A percentile compares a stretch with the other conserved stretches of the same genome.
Evolutionary conservation across 2,797 vertebrate species (phyloP).

Genomic region (Linurgus olivaceus): DNA sequence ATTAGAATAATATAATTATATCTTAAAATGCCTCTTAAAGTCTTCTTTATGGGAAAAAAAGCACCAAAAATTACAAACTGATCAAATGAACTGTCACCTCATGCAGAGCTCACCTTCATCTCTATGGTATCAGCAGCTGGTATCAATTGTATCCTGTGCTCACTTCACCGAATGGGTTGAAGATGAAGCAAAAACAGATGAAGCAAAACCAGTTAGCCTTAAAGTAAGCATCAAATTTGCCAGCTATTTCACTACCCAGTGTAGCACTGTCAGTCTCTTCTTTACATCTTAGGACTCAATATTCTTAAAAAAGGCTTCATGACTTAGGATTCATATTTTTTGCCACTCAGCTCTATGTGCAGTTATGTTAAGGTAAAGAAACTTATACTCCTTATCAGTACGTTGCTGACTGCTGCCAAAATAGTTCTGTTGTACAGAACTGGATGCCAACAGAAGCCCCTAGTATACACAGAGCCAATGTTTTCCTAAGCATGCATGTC

Average conservation of each 20-base stretch:
- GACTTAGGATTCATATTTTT: not conserved
- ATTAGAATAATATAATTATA: not conserved
- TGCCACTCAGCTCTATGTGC: not conserved
- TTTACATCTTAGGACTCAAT: not conserved
- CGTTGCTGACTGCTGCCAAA: not conserved
- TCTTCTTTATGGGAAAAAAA: not conserved
- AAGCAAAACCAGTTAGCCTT: not conserved
- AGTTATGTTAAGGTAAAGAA: not conserved
- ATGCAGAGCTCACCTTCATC: not conserved
- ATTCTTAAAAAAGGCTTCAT: not conserved
- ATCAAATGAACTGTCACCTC: not conserved
- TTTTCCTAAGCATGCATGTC: not conserved
- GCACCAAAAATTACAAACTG: not conserved
- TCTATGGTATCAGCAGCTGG: not conserved
- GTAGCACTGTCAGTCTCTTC: not conserved
- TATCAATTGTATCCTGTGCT: not conserved
- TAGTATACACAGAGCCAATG: not conserved
- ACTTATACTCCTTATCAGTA: not conserved
- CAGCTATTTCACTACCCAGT: not conserved
- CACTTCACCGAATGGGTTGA: not conserved
- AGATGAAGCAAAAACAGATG: not conserved
- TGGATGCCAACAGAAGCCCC: not conserved
- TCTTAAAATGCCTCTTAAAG: not conserved
- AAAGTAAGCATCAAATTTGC: not conserved
- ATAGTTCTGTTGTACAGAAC: not conserved